Evolutionary conservation across 2,888 invertebrate species (phyloP), one percentile per base, ranked within the genome.

Genomic region (Plagiodera versicolora): DNA sequence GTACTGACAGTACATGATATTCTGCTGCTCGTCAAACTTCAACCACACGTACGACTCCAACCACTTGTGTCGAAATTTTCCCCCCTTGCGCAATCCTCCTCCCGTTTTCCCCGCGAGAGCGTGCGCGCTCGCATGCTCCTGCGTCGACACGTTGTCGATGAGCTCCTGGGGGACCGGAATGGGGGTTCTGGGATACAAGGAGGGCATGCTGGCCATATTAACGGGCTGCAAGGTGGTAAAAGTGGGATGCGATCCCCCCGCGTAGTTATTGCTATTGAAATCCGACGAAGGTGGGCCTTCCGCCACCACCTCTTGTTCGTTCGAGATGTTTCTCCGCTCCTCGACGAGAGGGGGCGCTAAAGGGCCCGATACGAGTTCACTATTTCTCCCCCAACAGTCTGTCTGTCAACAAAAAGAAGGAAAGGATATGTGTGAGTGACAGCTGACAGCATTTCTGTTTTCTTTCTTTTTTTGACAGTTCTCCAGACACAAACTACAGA

Each of bases 1-100:
- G 72, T 85, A 88, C 70, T 85, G 87, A 76, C 90, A 90, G 76
- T 82, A 90, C 90, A 90, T 90, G 16, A 85, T 84, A 70, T 90
- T 89, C 58, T 83, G 83, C 45, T 77, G 73, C 71, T 87, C 85
- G 70, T 90, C 90, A 71, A 88, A 90, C 72, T 87, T 85, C 62
- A 91, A 77, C 90, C 90, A 91, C n/a, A 86, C 83, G 75, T 87
- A 90, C 20, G 86, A 82, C 48, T 87, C 83, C 30, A 90, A 79
- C 90, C 90, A 90, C 68, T 83, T 86, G 14, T 83, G 79, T 59
- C 88, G 83, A 74, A 91, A 91, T 39, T 6, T 39, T n/a, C 39
- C 39, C n/a, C 39, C 39, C 39, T 10, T 32, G 32, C 24, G 24
- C n/a, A n/a, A n/a, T 5, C 66, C 85, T 84, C n/a, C 87, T 86